A percentile compares a stretch with the other conserved stretches of the same genome.
Evolutionary conservation across 2,113 vertebrate species (phyloP).

Genomic region (Sinocyclocheilus maitianheensis): DNA sequence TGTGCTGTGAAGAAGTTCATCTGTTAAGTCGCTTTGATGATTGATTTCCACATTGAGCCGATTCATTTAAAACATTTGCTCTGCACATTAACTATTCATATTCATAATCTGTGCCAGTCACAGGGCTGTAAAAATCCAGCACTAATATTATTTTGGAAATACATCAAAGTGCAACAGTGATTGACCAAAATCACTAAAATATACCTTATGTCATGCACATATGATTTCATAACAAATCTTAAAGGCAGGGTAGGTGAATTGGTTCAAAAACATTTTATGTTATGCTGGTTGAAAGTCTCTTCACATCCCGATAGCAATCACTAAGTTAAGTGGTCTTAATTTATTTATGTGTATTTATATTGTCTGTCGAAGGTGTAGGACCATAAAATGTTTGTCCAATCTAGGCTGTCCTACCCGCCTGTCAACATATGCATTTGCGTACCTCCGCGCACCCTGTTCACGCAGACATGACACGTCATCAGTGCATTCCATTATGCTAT

Average conservation of each 20-base stretch:
- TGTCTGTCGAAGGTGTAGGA: no score
- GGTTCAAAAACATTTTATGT: no score
- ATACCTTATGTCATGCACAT: background rate
- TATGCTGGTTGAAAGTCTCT: no score
- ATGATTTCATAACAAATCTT: background rate
- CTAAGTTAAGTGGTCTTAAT: no score
- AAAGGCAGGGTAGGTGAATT: background rate
- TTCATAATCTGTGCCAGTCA: background rate
- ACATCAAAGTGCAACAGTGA: background rate
- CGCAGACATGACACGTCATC: no score
- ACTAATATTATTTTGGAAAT: background rate
- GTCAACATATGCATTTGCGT: no score
- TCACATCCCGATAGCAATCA: no score
- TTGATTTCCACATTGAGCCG: slow-evolving; percentile 2
- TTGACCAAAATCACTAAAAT: background rate
- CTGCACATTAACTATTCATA: slow-evolving; percentile 29
- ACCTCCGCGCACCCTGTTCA: no score
- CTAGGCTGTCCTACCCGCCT: no score
- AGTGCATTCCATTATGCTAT: no score
- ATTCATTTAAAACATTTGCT: background rate
- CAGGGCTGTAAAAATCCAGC: background rate
- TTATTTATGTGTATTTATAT: no score
- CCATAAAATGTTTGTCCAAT: no score
- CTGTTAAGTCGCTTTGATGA: background rate
- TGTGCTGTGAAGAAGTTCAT: background rate